Evolutionary conservation across 2,888 invertebrate genomes (phyloP).

Genomic region (Epinotia nisella): DNA sequence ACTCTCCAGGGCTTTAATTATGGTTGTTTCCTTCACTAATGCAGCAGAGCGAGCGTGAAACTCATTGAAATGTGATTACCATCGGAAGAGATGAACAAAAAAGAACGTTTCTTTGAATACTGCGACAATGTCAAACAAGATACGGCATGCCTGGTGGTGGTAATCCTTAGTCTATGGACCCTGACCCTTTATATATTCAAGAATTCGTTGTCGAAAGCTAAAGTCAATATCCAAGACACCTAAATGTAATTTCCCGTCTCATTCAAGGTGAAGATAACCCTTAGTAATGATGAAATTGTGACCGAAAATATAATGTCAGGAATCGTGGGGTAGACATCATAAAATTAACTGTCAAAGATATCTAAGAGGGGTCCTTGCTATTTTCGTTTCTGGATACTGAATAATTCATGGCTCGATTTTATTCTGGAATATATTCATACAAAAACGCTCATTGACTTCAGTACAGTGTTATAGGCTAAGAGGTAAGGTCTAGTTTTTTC

Average conservation of each 20-base stretch:
- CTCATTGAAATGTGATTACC: too few species aligned
- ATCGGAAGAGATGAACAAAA: too few species aligned
- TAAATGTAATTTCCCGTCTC: not conserved
- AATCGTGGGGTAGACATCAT: slow-evolving; percentile 30
- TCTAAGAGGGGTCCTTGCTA: slow-evolving; percentile 37
- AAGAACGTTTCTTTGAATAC: too few species aligned
- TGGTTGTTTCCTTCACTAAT: too few species aligned
- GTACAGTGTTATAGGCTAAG: slow-evolving; percentile 31
- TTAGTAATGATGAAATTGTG: slow-evolving; percentile 31
- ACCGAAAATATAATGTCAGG: slow-evolving; percentile 27
- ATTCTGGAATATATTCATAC: slow-evolving; percentile 45
- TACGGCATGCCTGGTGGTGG: too few species aligned
- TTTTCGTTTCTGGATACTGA: slow-evolving; percentile 35
- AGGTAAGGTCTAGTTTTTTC: not conserved
- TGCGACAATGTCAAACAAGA: too few species aligned
- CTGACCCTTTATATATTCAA: too few species aligned
- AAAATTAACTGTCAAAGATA: slow-evolving; percentile 44
- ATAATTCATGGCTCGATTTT: slow-evolving; percentile 42
- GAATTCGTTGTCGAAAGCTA: not conserved
- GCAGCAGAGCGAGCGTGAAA: too few species aligned
- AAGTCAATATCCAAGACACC: not conserved
- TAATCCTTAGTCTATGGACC: too few species aligned
- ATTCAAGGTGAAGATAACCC: slow-evolving; percentile 13
- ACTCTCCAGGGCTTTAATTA: not conserved
- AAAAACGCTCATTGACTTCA: slow-evolving; percentile 43